Evolutionary conservation across 2,888 invertebrate species (phyloP).

Genomic region (Trichogramma dendrolimi): DNA sequence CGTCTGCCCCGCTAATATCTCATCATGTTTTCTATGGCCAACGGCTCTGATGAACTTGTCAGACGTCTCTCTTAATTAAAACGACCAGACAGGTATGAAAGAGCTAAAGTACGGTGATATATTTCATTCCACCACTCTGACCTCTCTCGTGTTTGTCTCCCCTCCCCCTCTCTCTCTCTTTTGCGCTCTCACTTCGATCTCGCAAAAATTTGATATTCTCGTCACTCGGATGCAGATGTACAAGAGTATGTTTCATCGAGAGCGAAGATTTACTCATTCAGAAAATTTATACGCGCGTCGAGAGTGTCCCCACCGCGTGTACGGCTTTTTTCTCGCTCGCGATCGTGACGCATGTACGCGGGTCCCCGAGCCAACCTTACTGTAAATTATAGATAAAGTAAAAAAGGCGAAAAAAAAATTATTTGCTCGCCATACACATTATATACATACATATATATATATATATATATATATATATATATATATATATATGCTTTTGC

Average conservation of each 20-base stretch:
- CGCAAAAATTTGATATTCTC: slow-evolving; percentile 24
- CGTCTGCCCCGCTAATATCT: too few relatives aligned
- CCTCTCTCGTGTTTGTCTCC: background rate
- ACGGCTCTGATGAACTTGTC: slow-evolving; percentile 38
- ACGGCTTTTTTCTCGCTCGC: slow-evolving; percentile 31
- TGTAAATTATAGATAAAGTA: slow-evolving; percentile 15
- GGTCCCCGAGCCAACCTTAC: slow-evolving; percentile 13
- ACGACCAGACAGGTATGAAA: slow-evolving; percentile 36
- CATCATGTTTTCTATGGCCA: too few relatives aligned
- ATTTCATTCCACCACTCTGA: background rate
- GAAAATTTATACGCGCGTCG: too few relatives aligned
- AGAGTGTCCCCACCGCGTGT: slow-evolving; percentile 16
- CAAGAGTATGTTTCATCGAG: too few relatives aligned
- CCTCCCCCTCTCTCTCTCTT: slow-evolving; percentile 15
- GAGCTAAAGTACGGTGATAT: slow-evolving; percentile 9
- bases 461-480: too few relatives aligned
- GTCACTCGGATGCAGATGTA: slow-evolving; percentile 1
- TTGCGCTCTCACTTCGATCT: slow-evolving; percentile 26
- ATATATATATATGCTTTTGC: too few relatives aligned
- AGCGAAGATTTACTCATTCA: too few relatives aligned
- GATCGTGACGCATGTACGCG: slow-evolving; percentile 24
- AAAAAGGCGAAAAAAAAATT: slow-evolving; percentile 22
- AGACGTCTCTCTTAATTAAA: slow-evolving; percentile 41
- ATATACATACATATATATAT: too few relatives aligned
- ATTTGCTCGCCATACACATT: slow-evolving; percentile 36